Percentiles rank a stretch among this genome's conserved stretches.
Evolutionary conservation across 2,888 invertebrate species (phyloP).

Genomic region (Lacanobia oleracea): DNA sequence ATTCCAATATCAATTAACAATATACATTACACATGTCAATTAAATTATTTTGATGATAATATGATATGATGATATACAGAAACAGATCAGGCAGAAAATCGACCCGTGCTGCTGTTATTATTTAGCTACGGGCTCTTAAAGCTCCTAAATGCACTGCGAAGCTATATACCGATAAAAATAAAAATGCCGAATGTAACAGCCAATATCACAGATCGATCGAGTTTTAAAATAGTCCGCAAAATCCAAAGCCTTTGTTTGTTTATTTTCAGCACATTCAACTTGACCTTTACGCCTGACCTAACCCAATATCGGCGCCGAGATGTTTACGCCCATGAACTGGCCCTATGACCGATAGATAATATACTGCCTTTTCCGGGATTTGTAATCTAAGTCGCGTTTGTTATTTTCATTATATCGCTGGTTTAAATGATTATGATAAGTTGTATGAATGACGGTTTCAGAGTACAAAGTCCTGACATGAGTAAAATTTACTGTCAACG

Average conservation of each 20-base stretch:
- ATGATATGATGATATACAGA: too few species aligned
- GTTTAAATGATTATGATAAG: not conserved
- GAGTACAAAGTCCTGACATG: not conserved
- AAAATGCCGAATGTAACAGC: not conserved
- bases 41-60: too few species aligned
- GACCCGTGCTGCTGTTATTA: too few species aligned
- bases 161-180: too few species aligned
- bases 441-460: not conserved
- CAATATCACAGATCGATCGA: not conserved
- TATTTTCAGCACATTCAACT: not conserved
- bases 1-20: too few species aligned
- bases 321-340: conserved; percentile 1
- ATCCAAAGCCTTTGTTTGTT: not conserved
- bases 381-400: not conserved
- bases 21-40: too few species aligned
- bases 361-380: not conserved
- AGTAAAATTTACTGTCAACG: too few species aligned
- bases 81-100: too few species aligned
- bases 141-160: too few species aligned
- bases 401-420: not conserved
- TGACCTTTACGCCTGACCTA: not conserved
- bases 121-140: too few species aligned
- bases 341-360: conserved; percentile 1
- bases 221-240: not conserved
- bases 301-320: not conserved